Percentiles rank a stretch among this genome's conserved stretches.
These are phyloP conservation scores for Hystrix brachyura DNA, from an alignment of 2,113 vertebrate genomes.

Conservation along the genomic window DNA sequence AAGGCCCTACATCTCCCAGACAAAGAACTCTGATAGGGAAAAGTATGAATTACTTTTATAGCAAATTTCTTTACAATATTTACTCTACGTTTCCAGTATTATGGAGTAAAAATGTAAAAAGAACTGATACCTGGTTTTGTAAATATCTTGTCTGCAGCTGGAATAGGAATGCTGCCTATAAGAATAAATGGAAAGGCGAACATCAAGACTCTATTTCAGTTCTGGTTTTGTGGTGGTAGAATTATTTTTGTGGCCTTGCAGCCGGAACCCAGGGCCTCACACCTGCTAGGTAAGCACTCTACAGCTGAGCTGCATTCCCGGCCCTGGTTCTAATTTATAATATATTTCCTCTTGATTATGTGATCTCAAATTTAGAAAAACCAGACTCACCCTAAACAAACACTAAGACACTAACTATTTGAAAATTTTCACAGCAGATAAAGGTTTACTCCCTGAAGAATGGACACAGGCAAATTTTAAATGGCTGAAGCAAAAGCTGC, in stretches of 20 bases:
- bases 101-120: neutral
- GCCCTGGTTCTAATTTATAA: neutral
- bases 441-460: neutral
- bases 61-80: neutral
- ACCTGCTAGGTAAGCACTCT: neutral
- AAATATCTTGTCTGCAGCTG: conserved; percentile 93
- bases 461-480: neutral
- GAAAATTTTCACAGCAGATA: neutral
- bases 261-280: neutral
- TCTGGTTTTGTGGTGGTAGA: neutral
- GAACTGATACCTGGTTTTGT: conserved; percentile 92
- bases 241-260: neutral
- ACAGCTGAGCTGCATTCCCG: neutral
- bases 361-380: conserved; percentile 4
- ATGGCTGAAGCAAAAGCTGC: too few relatives aligned
- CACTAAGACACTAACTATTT: neutral
- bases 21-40: neutral
- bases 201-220: neutral
- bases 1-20: neutral
- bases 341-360: neutral
- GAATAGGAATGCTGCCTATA: conserved; percentile 93
- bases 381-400: neutral
- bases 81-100: neutral
- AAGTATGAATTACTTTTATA: neutral
- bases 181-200: conserved; percentile 62